Evolutionary conservation across 2,888 invertebrate genomes (phyloP).

Genomic region (Saturnia japonica): DNA sequence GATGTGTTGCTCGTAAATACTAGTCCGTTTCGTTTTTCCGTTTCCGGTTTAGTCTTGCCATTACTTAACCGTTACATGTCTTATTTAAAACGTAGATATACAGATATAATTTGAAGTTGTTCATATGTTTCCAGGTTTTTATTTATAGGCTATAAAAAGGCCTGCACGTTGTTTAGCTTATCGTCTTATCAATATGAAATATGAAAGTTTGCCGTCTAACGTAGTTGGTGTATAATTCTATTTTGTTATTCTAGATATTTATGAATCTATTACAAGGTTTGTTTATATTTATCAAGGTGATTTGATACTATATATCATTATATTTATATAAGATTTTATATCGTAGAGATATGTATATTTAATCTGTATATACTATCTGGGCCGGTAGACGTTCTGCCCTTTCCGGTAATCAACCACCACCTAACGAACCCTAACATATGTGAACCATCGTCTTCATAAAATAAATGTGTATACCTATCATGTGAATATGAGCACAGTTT

Average conservation of each 20-base stretch:
- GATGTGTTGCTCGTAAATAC: conserved; percentile 78
- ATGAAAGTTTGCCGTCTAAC: conserved; percentile 39
- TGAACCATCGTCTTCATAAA: no score
- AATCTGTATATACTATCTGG: not conserved
- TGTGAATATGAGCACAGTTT: no score
- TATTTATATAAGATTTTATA: not conserved
- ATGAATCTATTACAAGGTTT: conserved; percentile 14
- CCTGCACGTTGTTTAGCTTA: conserved; percentile 49
- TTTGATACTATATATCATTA: not conserved
- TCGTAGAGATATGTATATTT: not conserved
- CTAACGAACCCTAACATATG: no score
- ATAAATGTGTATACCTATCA: no score
- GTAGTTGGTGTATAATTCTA: conserved; percentile 27
- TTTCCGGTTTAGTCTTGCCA: conserved; percentile 70
- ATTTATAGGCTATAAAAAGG: conserved; percentile 54
- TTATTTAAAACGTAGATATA: conserved; percentile 68
- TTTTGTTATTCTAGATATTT: conserved; percentile 19
- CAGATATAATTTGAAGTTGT: conserved; percentile 61
- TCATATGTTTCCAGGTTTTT: conserved; percentile 43
- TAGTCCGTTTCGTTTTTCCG: conserved; percentile 78
- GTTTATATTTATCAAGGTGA: conserved; percentile 13
- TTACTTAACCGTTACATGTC: conserved; percentile 72
- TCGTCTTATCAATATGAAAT: conserved; percentile 51
- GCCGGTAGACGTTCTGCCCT: no score
- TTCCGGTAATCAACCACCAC: no score